Conservation (phyloP, 2,113 vertebrate genomes). For the Heterotilapia buettikoferi region DNA sequence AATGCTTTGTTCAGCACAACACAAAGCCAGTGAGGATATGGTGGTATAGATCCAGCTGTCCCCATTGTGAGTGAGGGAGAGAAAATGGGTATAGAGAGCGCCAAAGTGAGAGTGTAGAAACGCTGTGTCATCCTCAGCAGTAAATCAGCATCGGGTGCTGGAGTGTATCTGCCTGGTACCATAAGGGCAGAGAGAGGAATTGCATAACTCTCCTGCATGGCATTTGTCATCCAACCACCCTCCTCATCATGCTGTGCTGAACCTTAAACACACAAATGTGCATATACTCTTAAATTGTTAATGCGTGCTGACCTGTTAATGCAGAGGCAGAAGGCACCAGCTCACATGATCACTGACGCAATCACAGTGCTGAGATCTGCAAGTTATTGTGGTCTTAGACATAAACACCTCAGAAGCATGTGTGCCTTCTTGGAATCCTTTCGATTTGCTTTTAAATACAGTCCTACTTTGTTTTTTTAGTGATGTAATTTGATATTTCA, state of each 20-base stretch:
- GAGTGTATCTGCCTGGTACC: slow-evolving; percentile 50
- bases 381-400: neutral
- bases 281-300: neutral
- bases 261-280: slow-evolving; percentile 10
- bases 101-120: slow-evolving; percentile 55
- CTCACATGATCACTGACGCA: neutral
- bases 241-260: neutral
- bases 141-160: slow-evolving; percentile 65
- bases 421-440: neutral
- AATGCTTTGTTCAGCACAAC: slow-evolving; percentile 71
- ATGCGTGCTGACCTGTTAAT: neutral
- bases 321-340: neutral
- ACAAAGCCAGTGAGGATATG: slow-evolving; percentile 63
- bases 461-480: neutral
- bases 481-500: neutral
- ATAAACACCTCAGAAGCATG: neutral
- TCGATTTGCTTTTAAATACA: neutral
- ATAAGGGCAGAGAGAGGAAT: slow-evolving; percentile 60
- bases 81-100: slow-evolving; percentile 45
- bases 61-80: slow-evolving; percentile 51
- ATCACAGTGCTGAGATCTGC: neutral
- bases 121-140: slow-evolving; percentile 73
- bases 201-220: slow-evolving; percentile 62
- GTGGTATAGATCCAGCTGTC: slow-evolving; percentile 65
- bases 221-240: slow-evolving; percentile 43